Base-by-base conservation (phyloP, 2,113 vertebrate genomes). In the Tupaia chinensis region DNA sequence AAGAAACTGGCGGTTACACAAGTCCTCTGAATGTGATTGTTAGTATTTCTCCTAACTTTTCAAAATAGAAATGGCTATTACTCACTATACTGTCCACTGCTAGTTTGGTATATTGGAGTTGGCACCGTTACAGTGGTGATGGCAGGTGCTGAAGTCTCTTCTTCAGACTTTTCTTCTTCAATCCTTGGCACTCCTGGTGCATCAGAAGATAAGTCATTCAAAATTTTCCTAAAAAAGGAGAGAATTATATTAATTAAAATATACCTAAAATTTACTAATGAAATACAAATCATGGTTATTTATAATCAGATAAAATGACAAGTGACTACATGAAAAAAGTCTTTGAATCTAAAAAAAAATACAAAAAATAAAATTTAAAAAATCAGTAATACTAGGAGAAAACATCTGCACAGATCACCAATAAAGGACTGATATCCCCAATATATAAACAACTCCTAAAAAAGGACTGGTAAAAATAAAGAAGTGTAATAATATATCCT, bases 41-140 rank as follows among this genome's bases (percentile, higher is more conserved):
- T 68, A 20, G 93, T 65, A 70, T 96, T 91, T 97, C 78, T 88
- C 87, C 89, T 91, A 93, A 95, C 60, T 97, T 97, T 94, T 95
- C 92, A 89, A 97, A 95, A 97, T 69, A 98, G 93, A 98, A 98
- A 96, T 93, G 88, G 92, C 95, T 87, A 91, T 94, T 97, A 99
- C 99, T 98, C 98, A 99, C 99, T 99, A 98, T 99, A 99, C 98
- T 99, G 99, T 97, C 99, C 99, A 89, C 99, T 99, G 99, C 99
- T 99, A 86, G 99, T 99, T 98, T 99, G 99, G 97, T 99, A 99
- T 98, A 99, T 99, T 29, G 99, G 99, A 69, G 99, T 99, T 97
- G 99, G 99, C 99, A 99, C 99, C 65, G 99, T 99, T 92, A 99
- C 99, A 68, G 99, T 99, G 97, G 99, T 99, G 98, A 99, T 99